Evolutionary conservation across 2,888 invertebrate species (phyloP).

Genomic region (Conchocele bisecta): DNA sequence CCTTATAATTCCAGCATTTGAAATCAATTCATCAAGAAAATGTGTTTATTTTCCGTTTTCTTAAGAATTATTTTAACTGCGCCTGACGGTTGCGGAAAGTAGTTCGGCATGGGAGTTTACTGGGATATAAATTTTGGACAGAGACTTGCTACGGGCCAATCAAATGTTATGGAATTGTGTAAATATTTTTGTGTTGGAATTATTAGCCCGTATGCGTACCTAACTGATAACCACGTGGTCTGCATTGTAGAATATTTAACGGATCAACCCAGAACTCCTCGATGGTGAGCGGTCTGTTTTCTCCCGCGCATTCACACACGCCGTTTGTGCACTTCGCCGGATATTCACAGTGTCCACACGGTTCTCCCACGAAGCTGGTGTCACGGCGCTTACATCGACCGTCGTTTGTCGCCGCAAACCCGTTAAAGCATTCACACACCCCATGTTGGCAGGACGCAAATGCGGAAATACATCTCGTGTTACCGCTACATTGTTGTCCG

Average conservation of each 20-base stretch:
- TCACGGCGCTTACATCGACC: constrained; percentile 64
- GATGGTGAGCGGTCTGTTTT: constrained; percentile 51
- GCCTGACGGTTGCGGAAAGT: too few relatives aligned
- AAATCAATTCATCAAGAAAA: too few relatives aligned
- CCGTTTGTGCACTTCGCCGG: constrained; percentile 57
- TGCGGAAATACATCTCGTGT: constrained; percentile 57
- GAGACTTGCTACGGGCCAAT: too few relatives aligned
- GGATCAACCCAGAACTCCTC: constrained; percentile 69
- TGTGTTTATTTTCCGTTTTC: too few relatives aligned
- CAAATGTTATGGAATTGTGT: too few relatives aligned
- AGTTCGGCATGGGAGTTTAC: too few relatives aligned
- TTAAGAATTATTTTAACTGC: too few relatives aligned
- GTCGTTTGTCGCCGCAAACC: constrained; percentile 58
- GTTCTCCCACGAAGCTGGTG: constrained; percentile 58
- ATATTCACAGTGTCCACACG: constrained; percentile 61
- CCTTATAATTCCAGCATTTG: too few relatives aligned
- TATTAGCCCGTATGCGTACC: constrained; percentile 18
- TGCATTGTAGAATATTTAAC: constrained; percentile 53
- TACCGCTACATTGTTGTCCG: constrained; percentile 52
- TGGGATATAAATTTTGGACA: too few relatives aligned
- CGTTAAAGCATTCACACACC: constrained; percentile 50
- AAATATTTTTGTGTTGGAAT: too few relatives aligned
- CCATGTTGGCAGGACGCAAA: constrained; percentile 56
- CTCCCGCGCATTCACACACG: constrained; percentile 55
- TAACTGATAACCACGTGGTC: constrained; percentile 39